phyloP scores from a whole-genome alignment of 2,888 invertebrate genomes.

The Euclidia mi region DNA sequence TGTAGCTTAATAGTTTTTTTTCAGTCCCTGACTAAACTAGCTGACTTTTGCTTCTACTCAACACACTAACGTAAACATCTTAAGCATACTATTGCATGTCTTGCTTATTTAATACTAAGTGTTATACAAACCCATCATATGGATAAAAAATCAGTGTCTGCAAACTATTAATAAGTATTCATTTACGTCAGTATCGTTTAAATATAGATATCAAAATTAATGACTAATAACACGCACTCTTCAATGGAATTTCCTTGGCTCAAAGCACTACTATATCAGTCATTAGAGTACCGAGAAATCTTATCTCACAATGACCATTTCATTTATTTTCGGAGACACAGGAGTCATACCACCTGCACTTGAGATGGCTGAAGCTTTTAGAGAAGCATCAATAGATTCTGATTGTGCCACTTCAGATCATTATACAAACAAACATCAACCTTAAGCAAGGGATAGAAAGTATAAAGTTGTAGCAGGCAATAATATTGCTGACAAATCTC shows the following conservation, averaged over 20 bases:
- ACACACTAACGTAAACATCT: too few relatives aligned
- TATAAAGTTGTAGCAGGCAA: slow-evolving; percentile 30
- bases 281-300: slow-evolving; percentile 68
- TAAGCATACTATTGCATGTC: too few relatives aligned
- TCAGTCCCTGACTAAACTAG: too few relatives aligned
- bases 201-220: slow-evolving; percentile 14
- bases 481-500: slow-evolving; percentile 76
- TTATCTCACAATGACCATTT: slow-evolving; percentile 85
- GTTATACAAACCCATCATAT: too few relatives aligned
- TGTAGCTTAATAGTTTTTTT: too few relatives aligned
- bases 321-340: slow-evolving; percentile 88
- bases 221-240: slow-evolving; percentile 40
- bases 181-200: slow-evolving; percentile 5
- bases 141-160: too few relatives aligned
- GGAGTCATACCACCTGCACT: slow-evolving; percentile 88
- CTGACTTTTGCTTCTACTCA: too few relatives aligned
- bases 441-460: slow-evolving; percentile 32
- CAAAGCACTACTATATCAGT: slow-evolving; percentile 60
- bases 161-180: not conserved
- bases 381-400: slow-evolving; percentile 79
- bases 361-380: slow-evolving; percentile 85
- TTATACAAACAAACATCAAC: slow-evolving; percentile 52
- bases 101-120: too few relatives aligned
- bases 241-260: slow-evolving; percentile 56
- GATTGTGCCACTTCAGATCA: slow-evolving; percentile 78